A percentile compares a stretch with the other conserved stretches of the same genome.
phyloP scores from a whole-genome alignment of 1,140 invertebrate species.

The Drosophila tristis region DNA sequence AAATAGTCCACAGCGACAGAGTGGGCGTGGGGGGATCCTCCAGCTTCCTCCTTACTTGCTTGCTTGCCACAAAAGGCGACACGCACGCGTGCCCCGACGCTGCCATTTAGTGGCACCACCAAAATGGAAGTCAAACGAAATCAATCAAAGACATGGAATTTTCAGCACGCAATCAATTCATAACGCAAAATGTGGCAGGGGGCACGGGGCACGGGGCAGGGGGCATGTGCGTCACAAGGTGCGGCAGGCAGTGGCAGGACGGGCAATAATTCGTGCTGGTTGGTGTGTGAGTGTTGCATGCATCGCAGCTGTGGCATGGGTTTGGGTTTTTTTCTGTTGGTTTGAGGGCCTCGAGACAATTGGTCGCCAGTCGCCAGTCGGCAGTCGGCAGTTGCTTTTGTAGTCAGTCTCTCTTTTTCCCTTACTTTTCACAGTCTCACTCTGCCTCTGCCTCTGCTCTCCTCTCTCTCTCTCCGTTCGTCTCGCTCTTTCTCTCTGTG shows the following conservation, averaged over 20 bases:
- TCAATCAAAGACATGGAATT: slow-evolving; percentile 72
- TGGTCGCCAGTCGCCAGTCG: slow-evolving; percentile 55
- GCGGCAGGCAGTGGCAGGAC: slow-evolving; percentile 12
- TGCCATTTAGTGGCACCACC: too few relatives aligned
- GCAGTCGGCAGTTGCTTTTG: slow-evolving; percentile 30
- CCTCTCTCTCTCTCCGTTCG: neutral
- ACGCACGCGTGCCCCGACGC: slow-evolving; percentile 5
- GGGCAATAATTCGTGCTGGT: neutral
- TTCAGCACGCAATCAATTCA: slow-evolving; percentile 73
- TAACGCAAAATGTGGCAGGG: slow-evolving; percentile 7
- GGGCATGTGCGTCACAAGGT: slow-evolving; percentile 51
- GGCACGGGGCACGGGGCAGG: neutral
- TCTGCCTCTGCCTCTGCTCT: neutral
- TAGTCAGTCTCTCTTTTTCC: neutral
- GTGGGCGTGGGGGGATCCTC: neutral
- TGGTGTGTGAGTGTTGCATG: neutral
- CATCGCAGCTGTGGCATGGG: slow-evolving; percentile 7
- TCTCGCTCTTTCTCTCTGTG: neutral
- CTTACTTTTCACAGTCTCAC: neutral
- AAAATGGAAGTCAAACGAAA: slow-evolving; percentile 57
- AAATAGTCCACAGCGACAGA: slow-evolving; percentile 33
- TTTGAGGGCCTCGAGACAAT: slow-evolving; percentile 59
- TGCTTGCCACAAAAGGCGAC: neutral
- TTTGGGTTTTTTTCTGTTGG: neutral
- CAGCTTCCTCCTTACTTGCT: slow-evolving; percentile 53